Evolutionary conservation across 2,888 invertebrate genomes (phyloP), one percentile per base, ranked within the genome.

Genomic region (Papilio elwesi): DNA sequence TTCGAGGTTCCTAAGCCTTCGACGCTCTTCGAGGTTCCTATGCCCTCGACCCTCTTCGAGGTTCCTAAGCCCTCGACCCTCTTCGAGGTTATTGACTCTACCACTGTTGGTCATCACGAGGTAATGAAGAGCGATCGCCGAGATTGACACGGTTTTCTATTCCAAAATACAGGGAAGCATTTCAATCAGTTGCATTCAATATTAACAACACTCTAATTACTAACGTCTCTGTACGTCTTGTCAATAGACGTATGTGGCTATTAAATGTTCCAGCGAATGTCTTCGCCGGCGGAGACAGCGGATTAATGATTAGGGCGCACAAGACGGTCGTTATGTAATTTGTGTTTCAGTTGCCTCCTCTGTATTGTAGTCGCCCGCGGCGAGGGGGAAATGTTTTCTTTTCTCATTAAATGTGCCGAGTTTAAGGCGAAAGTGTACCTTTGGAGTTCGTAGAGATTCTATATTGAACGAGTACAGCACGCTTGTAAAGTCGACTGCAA

Each of bases 381-480:
- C 64, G 66, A 49, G 36, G n/a, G 49, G 59, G 51, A 66, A 66
- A 66, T 71, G 66, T 71, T 66, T 70, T 65, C 55, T 70, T 59
- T 65, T 55, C 68, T 64, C 36, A 59, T 68, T 64, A 64, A 65
- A 70, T 65, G 47, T 52, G 15, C 26, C n/a, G 51, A 47, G 3
- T 47, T 52, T 7, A 0, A 8, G 38, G 70, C 70, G 36, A 55
- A 55, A 48, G 49, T 68, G 12, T 52, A 69, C 52, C 62, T 51
- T 69, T 43, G 62, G n/a, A 59, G 57, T 4, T 26, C 9, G 43
- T 43, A 59, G n/a, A n/a, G 8, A 38, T 36, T 13, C n/a, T 59
- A 5, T 43, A n/a, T n/a, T n/a, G 13, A 43, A 59, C 6, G 43
- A 43, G 9, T n/a, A 10, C 10, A 15, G 12, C n/a, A 43, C 3